Evolutionary conservation across 2,888 invertebrate genomes (phyloP).

Genomic region (Willowsia nigromaculata): DNA sequence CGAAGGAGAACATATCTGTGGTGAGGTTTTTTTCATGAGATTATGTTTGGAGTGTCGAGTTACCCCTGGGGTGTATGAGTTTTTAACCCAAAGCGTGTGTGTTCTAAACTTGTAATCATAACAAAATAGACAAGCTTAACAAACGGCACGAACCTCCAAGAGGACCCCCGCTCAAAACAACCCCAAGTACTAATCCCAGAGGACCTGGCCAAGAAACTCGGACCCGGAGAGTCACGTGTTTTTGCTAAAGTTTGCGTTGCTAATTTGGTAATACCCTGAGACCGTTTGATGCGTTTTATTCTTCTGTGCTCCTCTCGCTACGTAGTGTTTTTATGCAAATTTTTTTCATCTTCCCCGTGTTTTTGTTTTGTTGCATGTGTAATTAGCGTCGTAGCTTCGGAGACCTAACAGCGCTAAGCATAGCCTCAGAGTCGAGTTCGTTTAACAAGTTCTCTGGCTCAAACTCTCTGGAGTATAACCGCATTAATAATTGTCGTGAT

Average conservation of each 20-base stretch:
- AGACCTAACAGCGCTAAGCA: constrained; percentile 39
- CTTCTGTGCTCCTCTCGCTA: too few species aligned
- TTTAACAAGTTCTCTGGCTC: not conserved
- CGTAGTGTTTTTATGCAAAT: not conserved
- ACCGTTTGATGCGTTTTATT: too few species aligned
- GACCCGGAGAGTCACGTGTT: constrained; percentile 73
- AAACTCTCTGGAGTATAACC: constrained; percentile 21
- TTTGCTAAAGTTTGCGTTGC: constrained; percentile 77
- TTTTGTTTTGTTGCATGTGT: not conserved
- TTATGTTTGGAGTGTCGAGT: too few species aligned
- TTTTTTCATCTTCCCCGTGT: too few species aligned
- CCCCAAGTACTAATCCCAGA: not conserved
- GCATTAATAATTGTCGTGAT: not conserved
- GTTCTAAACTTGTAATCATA: too few species aligned
- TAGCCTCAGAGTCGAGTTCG: not conserved
- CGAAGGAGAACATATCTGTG: constrained; percentile 60
- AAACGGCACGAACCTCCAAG: too few species aligned
- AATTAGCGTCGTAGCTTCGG: constrained; percentile 71
- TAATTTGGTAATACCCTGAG: constrained; percentile 70
- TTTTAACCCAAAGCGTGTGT: too few species aligned
- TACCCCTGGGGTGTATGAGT: too few species aligned
- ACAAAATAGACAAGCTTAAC: too few species aligned
- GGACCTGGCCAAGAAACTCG: constrained; percentile 47
- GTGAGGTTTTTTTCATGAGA: constrained; percentile 53
- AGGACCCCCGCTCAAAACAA: too few species aligned